Conservation (phyloP, 2,888 invertebrate species). For the Acrocera orbiculus region DNA sequence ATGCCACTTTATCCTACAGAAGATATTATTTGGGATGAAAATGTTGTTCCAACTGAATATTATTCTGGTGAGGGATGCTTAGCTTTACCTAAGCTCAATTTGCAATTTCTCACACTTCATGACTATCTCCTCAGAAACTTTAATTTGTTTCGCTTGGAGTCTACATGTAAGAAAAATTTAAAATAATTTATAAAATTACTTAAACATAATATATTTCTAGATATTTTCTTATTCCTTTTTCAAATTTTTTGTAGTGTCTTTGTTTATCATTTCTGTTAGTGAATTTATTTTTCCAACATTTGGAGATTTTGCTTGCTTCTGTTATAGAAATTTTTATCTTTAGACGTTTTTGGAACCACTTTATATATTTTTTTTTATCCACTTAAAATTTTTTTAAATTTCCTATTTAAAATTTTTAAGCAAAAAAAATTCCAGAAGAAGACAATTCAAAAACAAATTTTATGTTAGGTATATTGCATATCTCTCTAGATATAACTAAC, state of each 20-base stretch:
- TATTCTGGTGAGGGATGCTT: conserved; percentile 91
- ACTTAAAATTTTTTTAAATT: too few relatives aligned
- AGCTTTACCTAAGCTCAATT: conserved; percentile 90
- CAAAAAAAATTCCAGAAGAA: too few relatives aligned
- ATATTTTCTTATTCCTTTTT: neutral
- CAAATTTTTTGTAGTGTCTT: neutral
- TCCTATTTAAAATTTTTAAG: too few relatives aligned
- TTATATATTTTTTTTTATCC: too few relatives aligned
- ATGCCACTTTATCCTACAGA: conserved; percentile 99
- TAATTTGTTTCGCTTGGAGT: conserved; percentile 91
- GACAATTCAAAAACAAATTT: too few relatives aligned
- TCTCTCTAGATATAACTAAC: too few relatives aligned
- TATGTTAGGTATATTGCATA: too few relatives aligned
- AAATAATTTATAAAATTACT: neutral
- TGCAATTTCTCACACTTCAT: conserved; percentile 95
- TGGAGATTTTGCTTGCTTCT: too few relatives aligned
- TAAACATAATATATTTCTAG: conserved; percentile 10
- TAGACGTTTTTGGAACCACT: too few relatives aligned
- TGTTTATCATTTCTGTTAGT: too few relatives aligned
- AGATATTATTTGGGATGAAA: conserved; percentile 97
- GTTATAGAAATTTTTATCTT: too few relatives aligned
- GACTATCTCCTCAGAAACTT: conserved; percentile 96
- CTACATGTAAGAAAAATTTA: conserved; percentile 60
- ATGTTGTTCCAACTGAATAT: conserved; percentile 93
- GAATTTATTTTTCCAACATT: too few relatives aligned